Evolutionary conservation across 1,140 invertebrate species (phyloP).

Genomic region (Apocrypta bakeri): DNA sequence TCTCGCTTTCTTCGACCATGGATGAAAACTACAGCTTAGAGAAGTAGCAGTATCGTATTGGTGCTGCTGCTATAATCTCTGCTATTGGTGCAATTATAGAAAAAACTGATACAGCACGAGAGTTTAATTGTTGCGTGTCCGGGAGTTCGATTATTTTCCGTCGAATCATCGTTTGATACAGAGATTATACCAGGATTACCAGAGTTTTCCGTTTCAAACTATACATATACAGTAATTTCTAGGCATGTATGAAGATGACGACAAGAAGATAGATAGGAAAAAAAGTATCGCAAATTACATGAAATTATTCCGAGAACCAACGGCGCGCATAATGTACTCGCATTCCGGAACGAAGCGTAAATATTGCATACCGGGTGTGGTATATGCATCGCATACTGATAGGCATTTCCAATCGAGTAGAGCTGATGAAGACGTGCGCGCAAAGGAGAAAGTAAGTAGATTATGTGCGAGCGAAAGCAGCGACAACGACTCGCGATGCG

Average conservation of each 20-base stretch:
- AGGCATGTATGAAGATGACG: too few relatives aligned
- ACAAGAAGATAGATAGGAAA: neutral
- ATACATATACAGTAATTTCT: too few relatives aligned
- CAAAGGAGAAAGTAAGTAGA: slow-evolving; percentile 6
- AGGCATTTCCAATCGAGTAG: neutral
- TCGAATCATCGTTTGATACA: too few relatives aligned
- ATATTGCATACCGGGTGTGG: neutral
- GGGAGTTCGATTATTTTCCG: too few relatives aligned
- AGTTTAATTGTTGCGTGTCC: neutral
- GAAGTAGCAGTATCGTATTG: too few relatives aligned
- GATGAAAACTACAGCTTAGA: neutral
- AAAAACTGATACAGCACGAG: neutral
- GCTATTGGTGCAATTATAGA: neutral
- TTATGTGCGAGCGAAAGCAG: neutral
- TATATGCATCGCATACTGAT: neutral
- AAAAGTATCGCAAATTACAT: slow-evolving; percentile 18
- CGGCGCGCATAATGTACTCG: neutral
- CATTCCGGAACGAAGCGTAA: slow-evolving; percentile 5
- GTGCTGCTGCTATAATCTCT: too few relatives aligned
- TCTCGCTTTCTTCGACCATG: neutral
- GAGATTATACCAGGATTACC: too few relatives aligned
- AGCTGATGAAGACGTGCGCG: neutral
- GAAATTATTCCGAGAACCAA: neutral
- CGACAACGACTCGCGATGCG: neutral
- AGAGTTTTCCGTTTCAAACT: slow-evolving; percentile 28